Evolutionary conservation across 2,797 vertebrate species (phyloP).

Genomic region (Nasua narica): DNA sequence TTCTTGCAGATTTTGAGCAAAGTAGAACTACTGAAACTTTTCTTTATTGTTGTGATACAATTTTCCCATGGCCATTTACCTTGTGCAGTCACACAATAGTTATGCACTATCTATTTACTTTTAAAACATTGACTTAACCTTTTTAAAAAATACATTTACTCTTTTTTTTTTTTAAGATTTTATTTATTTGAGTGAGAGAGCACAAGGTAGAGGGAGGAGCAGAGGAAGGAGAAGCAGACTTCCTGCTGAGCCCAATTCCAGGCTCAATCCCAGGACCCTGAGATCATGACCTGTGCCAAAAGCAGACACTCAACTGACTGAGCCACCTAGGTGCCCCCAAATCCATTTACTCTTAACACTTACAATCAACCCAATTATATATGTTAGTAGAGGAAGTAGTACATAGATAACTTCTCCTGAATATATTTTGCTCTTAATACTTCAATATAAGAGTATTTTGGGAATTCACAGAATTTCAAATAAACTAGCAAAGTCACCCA

Average conservation of each 20-base stretch:
- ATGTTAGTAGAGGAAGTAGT: neutral
- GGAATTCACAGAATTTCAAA: slow-evolving; percentile 16
- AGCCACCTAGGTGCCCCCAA: neutral
- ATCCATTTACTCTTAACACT: neutral
- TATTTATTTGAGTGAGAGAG: neutral
- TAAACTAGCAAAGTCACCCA: neutral
- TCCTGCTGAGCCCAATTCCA: neutral
- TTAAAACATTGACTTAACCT: neutral
- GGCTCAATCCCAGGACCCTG: neutral
- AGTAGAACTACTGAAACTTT: neutral
- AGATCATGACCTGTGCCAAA: neutral
- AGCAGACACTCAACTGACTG: neutral
- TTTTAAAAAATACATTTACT: neutral
- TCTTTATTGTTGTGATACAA: neutral
- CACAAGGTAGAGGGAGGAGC: neutral
- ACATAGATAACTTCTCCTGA: neutral
- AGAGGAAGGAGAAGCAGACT: neutral
- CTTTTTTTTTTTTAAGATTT: neutral
- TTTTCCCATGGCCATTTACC: neutral
- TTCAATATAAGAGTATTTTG: neutral
- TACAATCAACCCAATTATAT: neutral
- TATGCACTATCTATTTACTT: neutral
- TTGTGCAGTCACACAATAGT: neutral
- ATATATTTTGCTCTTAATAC: slow-evolving; percentile 17
- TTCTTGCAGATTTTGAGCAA: neutral